A percentile compares a stretch with the other conserved stretches of the same genome.
These are phyloP conservation scores for Microplitis mediator DNA, from an alignment of 1,140 invertebrate genomes.

Conservation along the genomic window DNA sequence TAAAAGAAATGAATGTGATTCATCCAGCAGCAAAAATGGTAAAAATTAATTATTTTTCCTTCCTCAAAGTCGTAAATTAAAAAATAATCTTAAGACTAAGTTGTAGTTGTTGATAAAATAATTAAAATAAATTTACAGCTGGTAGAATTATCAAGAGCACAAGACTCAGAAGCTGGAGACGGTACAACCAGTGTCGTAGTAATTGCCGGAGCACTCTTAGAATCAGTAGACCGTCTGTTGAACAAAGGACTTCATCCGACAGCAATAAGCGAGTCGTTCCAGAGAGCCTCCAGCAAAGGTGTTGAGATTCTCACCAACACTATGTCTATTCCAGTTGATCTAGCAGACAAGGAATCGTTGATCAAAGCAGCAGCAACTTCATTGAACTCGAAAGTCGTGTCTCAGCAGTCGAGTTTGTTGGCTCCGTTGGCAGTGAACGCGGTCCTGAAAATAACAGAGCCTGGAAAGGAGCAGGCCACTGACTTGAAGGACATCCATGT, in stretches of 20 bases:
- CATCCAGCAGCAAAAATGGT: conserved; percentile 99
- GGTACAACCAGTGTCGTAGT: conserved; percentile 98
- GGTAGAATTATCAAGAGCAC: conserved; percentile 96
- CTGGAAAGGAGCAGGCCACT: conserved; percentile 67
- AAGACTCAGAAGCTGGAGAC: conserved; percentile 99
- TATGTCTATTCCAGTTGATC: conserved; percentile 87
- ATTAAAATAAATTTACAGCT: conserved; percentile 66
- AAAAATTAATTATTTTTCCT: conserved; percentile 37
- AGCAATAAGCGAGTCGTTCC: conserved; percentile 95
- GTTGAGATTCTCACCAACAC: conserved; percentile 80
- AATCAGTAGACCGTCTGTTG: conserved; percentile 92
- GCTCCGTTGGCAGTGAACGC: conserved; percentile 98
- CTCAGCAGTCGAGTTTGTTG: conserved; percentile 92
- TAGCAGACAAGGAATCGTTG: conserved; percentile 86
- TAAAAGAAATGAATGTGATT: conserved; percentile 98
- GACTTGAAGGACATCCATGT: conserved; percentile 92
- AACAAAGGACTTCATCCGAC: conserved; percentile 97
- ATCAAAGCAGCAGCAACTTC: conserved; percentile 96
- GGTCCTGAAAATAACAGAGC: conserved; percentile 82
- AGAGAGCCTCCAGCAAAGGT: conserved; percentile 84
- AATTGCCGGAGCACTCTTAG: conserved; percentile 92
- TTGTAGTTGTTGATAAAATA: conserved; percentile 9
- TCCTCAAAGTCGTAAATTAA: not conserved
- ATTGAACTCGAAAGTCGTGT: conserved; percentile 98
- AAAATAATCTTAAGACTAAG: not conserved